These are phyloP conservation scores for Luehdorfia chinensis DNA, from an alignment of 1,140 invertebrate species.

Conservation along the genomic window DNA sequence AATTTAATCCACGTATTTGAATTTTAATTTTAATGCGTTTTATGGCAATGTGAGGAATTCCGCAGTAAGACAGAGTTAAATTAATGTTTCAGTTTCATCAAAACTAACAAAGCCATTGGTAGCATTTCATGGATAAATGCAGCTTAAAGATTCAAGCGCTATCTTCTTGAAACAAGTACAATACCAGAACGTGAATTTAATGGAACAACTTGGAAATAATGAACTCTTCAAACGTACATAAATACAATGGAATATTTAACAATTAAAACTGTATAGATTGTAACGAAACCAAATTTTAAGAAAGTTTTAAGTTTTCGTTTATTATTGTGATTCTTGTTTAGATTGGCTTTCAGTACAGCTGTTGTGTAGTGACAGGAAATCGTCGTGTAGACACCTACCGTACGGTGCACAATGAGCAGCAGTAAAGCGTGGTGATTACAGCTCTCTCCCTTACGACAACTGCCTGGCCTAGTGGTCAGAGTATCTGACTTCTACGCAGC, in stretches of 20 bases:
- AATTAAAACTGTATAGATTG: not conserved
- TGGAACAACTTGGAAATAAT: slow-evolving; percentile 15
- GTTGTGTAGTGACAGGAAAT: too few species aligned
- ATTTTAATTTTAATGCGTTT: slow-evolving; percentile 17
- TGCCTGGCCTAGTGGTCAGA: too few species aligned
- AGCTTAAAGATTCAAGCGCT: slow-evolving; percentile 14
- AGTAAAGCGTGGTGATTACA: too few species aligned
- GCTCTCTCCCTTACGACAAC: too few species aligned
- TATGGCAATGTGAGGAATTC: slow-evolving; percentile 7
- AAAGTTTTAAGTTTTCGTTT: too few species aligned
- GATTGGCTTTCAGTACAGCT: too few species aligned
- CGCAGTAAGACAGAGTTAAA: slow-evolving; percentile 14
- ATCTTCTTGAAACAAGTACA: slow-evolving; percentile 8
- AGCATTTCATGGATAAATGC: slow-evolving; percentile 14
- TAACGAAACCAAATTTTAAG: too few species aligned
- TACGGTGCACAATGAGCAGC: too few species aligned
- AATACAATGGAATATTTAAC: slow-evolving; percentile 2
- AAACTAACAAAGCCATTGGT: slow-evolving; percentile 12
- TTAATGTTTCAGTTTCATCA: slow-evolving; percentile 15
- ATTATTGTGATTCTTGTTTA: too few species aligned
- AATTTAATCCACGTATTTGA: slow-evolving; percentile 12
- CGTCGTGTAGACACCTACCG: too few species aligned
- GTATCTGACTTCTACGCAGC: too few species aligned
- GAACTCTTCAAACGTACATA: not conserved
- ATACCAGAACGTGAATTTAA: not conserved